Evolutionary conservation across 2,113 vertebrate species (phyloP).

Genomic region (Protobothrops mucrosquamatus): DNA sequence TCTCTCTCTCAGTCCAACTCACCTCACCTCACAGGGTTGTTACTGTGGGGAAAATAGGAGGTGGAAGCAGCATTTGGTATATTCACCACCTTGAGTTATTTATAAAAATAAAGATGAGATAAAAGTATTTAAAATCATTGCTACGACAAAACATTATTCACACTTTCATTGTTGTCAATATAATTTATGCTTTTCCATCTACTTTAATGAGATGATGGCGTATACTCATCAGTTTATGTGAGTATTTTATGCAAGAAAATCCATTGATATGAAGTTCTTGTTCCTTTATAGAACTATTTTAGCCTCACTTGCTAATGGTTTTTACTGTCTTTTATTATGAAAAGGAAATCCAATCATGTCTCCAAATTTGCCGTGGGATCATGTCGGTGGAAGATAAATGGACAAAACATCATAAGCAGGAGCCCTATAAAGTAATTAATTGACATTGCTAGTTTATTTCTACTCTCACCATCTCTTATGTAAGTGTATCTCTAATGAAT

Average conservation of each 20-base stretch:
- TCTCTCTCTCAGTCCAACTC: background rate
- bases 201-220: constrained; percentile 59
- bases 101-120: background rate
- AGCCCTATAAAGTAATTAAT: background rate
- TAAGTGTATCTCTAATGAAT: background rate
- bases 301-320: background rate
- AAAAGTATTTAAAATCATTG: constrained; percentile 20
- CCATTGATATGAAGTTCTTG: background rate
- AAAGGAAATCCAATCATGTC: background rate
- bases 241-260: background rate
- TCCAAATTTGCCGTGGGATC: background rate
- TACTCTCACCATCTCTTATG: background rate
- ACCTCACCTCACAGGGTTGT: no score
- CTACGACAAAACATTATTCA: constrained; percentile 60
- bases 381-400: background rate
- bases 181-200: constrained; percentile 64
- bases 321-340: background rate
- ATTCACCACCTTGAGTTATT: background rate
- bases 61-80: background rate
- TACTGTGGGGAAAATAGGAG: background rate
- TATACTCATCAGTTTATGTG: constrained; percentile 9
- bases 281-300: background rate
- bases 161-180: constrained; percentile 63
- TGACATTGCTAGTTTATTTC: background rate
- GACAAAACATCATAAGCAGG: background rate